Conservation (phyloP, 2,113 vertebrate species). For the Brachyhypopomus gauderio region DNA sequence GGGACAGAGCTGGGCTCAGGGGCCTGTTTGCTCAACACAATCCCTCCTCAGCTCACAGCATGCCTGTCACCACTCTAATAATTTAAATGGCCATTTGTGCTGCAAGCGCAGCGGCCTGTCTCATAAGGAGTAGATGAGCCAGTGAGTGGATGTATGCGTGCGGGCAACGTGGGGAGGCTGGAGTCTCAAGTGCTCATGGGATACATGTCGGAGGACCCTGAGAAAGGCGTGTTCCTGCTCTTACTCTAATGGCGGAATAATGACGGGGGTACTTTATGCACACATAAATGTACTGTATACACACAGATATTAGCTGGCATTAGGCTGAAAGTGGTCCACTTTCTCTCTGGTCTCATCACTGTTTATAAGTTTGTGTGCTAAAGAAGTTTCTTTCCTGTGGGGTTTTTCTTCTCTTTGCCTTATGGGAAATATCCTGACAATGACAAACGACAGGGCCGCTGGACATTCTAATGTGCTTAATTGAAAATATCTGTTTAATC, state of each 20-base stretch:
- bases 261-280: background rate
- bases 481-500: slow-evolving; percentile 48
- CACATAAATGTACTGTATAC: background rate
- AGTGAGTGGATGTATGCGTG: slow-evolving; percentile 42
- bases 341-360: background rate
- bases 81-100: slow-evolving; percentile 76
- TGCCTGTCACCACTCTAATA: slow-evolving; percentile 77
- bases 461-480: slow-evolving; percentile 52
- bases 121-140: slow-evolving; percentile 43
- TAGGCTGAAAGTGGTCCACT: background rate
- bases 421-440: slow-evolving; percentile 42
- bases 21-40: slow-evolving; percentile 81
- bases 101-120: slow-evolving; percentile 44
- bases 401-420: slow-evolving; percentile 18
- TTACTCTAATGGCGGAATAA: background rate
- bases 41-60: slow-evolving; percentile 71
- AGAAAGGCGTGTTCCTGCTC: background rate
- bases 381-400: slow-evolving; percentile 33
- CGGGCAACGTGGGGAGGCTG: slow-evolving; percentile 19
- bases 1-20: slow-evolving; percentile 73
- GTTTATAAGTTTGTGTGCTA: slow-evolving; percentile 14
- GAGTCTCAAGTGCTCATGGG: slow-evolving; percentile 19
- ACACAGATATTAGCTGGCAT: background rate
- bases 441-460: slow-evolving; percentile 44
- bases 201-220: background rate